Base-by-base conservation (phyloP, 2,113 vertebrate species). In the Gymnorhina tibicen region DNA sequence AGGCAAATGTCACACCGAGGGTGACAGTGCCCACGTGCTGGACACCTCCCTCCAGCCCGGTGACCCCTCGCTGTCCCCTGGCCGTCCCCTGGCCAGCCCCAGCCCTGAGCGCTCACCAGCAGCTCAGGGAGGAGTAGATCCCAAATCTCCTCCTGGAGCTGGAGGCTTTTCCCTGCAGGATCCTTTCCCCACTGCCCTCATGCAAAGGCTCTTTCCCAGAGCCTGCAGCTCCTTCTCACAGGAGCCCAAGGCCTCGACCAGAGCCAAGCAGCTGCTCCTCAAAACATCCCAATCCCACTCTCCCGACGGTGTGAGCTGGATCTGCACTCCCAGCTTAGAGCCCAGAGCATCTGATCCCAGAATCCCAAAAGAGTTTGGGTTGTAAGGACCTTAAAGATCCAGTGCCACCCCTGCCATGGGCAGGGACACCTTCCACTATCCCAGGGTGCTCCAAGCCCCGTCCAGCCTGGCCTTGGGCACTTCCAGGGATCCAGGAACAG, bases 341-440 rank as follows among this genome's bases (percentile, higher is more conserved):
- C 69, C 44, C 74, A 46, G 66, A 85, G 74, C 6, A 7, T 24
- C 24, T 10, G 21, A 49, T 2, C 66, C 56, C 85, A 63, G 23
- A 47, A n/a, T n/a, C 52, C 4, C 32, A n/a, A 13, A n/a, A 30
- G 2, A n/a, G 15, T 4, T 32, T 16, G 19, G 85, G 8, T 0
- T 32, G 62, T 42, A 49, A 49, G 33, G n/a, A 20, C 19, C 30
- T 49, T 6, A 30, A 37, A 47, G 56, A 30, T 15, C 66, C 72
- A 9, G 4, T 4, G 0, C n/a, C 73, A 78, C 9, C 46, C 7
- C 32, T 59, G 32, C 53, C 63, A 33, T 3, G 28, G 13, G n/a
- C 49, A 69, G 55, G 19, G 74, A 55, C 55, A 55, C 16, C 28
- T 41, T 8, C 11, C 49, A 26, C 16, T 5, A 2, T 0, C 27